Evolutionary conservation across 2,888 invertebrate genomes (phyloP).

Genomic region (Micropterix aruncella): DNA sequence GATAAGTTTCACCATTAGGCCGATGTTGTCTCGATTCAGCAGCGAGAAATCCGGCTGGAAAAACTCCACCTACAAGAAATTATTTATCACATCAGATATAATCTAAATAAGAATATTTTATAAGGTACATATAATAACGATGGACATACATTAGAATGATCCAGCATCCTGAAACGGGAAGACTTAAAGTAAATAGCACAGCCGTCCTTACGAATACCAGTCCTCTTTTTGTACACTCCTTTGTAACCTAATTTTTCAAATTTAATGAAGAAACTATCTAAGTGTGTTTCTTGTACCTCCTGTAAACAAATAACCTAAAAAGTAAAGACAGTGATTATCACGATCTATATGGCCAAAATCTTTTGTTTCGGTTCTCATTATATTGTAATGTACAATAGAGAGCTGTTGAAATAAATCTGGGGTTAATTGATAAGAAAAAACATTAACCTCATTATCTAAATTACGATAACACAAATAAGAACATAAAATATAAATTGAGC

Average conservation of each 20-base stretch:
- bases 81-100: neutral
- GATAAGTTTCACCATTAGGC: constrained; percentile 59
- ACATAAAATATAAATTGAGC: constrained; percentile 12
- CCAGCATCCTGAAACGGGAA: constrained; percentile 49
- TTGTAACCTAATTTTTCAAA: constrained; percentile 48
- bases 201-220: constrained; percentile 70
- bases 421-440: too few species aligned
- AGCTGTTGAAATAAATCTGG: too few species aligned
- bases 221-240: constrained; percentile 71
- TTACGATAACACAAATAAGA: constrained; percentile 18
- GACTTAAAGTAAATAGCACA: constrained; percentile 77
- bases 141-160: constrained; percentile 57
- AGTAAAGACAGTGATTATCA: too few species aligned
- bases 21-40: constrained; percentile 81
- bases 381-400: too few species aligned
- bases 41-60: constrained; percentile 44
- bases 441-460: constrained; percentile 1
- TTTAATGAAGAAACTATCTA: constrained; percentile 42
- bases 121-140: constrained; percentile 23
- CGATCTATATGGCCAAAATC: too few species aligned
- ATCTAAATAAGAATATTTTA: too few species aligned
- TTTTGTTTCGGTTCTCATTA: too few species aligned
- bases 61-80: constrained; percentile 44
- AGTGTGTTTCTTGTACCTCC: constrained; percentile 76
- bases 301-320: constrained; percentile 73